phyloP scores from a whole-genome alignment of 35 echinoderm and acorn worm species.

The Holothuria glaberrima region DNA sequence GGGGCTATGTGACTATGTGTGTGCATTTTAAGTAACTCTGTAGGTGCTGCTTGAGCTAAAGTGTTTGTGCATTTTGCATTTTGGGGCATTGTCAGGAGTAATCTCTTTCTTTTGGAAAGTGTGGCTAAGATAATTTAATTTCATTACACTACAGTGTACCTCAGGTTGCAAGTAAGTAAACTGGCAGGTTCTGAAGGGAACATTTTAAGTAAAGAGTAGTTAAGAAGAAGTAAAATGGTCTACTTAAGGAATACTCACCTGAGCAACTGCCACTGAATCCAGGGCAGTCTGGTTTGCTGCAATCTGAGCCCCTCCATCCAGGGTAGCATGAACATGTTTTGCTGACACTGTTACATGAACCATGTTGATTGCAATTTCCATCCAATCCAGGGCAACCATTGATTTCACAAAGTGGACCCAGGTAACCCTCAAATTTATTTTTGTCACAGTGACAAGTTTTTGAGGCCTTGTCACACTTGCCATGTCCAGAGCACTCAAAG shows the following conservation, averaged over 20 bases:
- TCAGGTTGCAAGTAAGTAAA: too few species aligned
- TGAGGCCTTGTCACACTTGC: conserved; percentile 57
- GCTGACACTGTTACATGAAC: conserved; percentile 63
- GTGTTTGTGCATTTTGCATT: too few species aligned
- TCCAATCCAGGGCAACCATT: conserved; percentile 75
- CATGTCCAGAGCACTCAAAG: conserved; percentile 81
- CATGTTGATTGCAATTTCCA: conserved; percentile 72
- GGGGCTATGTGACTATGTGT: too few species aligned
- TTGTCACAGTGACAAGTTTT: conserved; percentile 62
- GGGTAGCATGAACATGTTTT: conserved; percentile 82
- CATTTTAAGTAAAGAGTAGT: too few species aligned
- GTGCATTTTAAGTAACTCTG: too few species aligned
- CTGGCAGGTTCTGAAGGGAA: too few species aligned
- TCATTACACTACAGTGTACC: too few species aligned
- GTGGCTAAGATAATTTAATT: too few species aligned
- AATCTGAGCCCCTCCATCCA: conserved; percentile 79
- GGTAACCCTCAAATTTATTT: conserved; percentile 46
- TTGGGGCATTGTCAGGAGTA: too few species aligned
- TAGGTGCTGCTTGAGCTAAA: too few species aligned
- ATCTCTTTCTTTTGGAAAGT: too few species aligned
- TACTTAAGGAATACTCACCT: conserved; percentile 31
- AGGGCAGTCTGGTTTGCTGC: conserved; percentile 74
- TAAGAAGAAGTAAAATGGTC: too few species aligned
- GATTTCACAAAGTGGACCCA: conserved; percentile 79
- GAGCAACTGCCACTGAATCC: conserved; percentile 67